Evolutionary conservation across 2,113 vertebrate species (phyloP).

Genomic region (Cyprinodon variegatus): DNA sequence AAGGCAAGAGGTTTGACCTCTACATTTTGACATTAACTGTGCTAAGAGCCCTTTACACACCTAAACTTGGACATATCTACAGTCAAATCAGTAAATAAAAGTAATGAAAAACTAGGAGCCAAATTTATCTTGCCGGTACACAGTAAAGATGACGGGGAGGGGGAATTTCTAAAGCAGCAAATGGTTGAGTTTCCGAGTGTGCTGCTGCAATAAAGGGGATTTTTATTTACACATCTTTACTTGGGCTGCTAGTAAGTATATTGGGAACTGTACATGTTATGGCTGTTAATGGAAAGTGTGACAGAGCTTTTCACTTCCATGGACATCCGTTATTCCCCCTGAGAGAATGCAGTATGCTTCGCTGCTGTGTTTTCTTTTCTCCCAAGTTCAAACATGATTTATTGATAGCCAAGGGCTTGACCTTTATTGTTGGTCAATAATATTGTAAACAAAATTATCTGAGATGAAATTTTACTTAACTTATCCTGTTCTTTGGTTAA

Average conservation of each 20-base stretch:
- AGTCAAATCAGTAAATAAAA: background rate
- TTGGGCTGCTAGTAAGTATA: background rate
- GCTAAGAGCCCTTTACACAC: background rate
- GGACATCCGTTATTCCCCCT: background rate
- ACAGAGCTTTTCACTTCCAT: background rate
- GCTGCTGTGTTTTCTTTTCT: background rate
- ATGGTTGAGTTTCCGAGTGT: background rate
- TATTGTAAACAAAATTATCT: conserved; percentile 33
- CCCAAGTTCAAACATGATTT: conserved; percentile 14
- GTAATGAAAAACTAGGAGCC: too few species aligned
- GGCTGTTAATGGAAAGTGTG: background rate
- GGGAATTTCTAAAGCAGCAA: background rate
- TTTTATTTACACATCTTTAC: background rate
- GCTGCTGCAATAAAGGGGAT: background rate
- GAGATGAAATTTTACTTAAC: conserved; percentile 32
- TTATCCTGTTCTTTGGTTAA: conserved; percentile 18
- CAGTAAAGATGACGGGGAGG: background rate
- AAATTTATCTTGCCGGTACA: too few species aligned
- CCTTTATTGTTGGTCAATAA: conserved; percentile 29
- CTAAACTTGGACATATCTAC: background rate
- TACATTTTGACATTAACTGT: background rate
- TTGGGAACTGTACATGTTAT: background rate
- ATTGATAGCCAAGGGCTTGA: conserved; percentile 25
- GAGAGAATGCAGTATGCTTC: background rate
- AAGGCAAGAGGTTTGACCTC: background rate